Conservation (phyloP, 2,113 vertebrate genomes). For the Melanerpes aurifrons region DNA sequence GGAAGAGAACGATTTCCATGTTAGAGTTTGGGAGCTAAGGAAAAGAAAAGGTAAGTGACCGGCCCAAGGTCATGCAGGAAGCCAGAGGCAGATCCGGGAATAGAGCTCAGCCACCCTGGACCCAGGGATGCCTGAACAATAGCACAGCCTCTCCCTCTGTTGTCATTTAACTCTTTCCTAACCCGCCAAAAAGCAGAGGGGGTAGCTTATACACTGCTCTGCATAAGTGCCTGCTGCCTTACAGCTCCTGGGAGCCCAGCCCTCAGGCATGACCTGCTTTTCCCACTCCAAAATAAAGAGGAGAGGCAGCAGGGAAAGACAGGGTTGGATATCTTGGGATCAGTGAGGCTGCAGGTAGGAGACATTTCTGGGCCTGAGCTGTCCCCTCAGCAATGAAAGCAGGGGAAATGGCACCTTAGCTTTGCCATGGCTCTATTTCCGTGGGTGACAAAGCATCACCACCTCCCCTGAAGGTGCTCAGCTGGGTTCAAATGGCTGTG, state of each 20-base stretch:
- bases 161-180: conserved; percentile 65
- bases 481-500: not conserved
- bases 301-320: not conserved
- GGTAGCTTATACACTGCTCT: not conserved
- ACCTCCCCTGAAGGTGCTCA: not conserved
- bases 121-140: conserved; percentile 65
- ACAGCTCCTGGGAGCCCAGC: not conserved
- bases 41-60: conserved; percentile 56
- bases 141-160: conserved; percentile 47
- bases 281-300: not conserved
- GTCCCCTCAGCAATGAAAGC: not conserved
- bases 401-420: not conserved
- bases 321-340: not conserved
- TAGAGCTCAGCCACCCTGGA: conserved; percentile 51
- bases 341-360: not conserved
- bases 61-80: conserved; percentile 63
- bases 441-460: not conserved
- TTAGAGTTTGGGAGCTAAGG: conserved; percentile 11
- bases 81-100: conserved; percentile 68
- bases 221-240: not conserved
- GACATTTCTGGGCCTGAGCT: not conserved
- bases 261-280: not conserved
- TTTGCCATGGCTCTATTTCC: not conserved
- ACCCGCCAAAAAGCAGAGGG: not conserved
- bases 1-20: conserved; percentile 42